Evolutionary conservation across 2,797 vertebrate genomes (phyloP).

Genomic region (Pelochelys cantorii): DNA sequence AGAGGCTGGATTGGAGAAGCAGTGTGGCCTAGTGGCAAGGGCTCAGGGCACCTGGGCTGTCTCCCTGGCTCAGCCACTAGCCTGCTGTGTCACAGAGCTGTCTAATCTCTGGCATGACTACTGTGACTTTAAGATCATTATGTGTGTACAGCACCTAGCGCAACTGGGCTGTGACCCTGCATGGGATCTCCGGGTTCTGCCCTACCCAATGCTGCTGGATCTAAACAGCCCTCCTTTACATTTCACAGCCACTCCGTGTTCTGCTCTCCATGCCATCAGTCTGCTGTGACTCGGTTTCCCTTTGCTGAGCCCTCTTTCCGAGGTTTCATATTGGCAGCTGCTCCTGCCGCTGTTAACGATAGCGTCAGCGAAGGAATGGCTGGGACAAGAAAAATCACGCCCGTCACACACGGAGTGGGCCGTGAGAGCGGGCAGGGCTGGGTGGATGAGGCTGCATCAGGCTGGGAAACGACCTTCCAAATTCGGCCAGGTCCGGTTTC

Average conservation of each 20-base stretch:
- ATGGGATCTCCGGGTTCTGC: background rate
- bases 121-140: background rate
- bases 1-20: background rate
- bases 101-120: background rate
- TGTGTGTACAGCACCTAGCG: background rate
- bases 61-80: background rate
- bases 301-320: background rate
- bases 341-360: background rate
- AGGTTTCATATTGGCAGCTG: background rate
- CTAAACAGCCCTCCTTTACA: background rate
- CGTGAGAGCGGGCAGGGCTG: background rate
- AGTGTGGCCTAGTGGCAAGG: background rate
- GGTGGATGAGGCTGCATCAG: background rate
- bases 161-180: background rate
- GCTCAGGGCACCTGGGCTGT: too few relatives aligned
- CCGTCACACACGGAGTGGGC: background rate
- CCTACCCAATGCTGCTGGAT: background rate
- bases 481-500: slow-evolving; percentile 29
- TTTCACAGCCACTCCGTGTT: background rate
- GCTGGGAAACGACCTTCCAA: background rate
- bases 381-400: background rate
- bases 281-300: background rate
- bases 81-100: background rate
- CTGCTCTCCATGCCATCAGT: background rate
- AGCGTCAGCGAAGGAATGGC: background rate